phyloP scores from a whole-genome alignment of 1,140 invertebrate species.

The Penaeus japonicus region DNA sequence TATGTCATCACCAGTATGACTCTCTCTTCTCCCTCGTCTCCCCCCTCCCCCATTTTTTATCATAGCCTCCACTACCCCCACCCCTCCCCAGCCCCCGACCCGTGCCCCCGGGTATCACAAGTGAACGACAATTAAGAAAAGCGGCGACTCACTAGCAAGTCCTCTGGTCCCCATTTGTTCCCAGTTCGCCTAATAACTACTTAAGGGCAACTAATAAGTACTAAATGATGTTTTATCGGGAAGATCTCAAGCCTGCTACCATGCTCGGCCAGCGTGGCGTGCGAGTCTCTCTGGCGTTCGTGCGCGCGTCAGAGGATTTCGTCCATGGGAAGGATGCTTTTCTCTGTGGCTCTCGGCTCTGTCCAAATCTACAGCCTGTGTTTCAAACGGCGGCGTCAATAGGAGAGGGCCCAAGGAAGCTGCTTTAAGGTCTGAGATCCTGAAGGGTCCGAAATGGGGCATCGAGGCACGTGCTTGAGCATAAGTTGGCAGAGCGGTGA shows the following conservation, averaged over 20 bases:
- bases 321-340: no score
- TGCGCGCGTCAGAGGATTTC: no score
- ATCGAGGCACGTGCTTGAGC: no score
- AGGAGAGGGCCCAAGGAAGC: no score
- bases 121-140: background rate
- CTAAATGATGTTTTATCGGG: slow-evolving; percentile 44
- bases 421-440: no score
- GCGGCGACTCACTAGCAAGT: background rate
- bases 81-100: background rate
- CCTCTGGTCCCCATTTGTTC: slow-evolving; percentile 36
- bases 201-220: slow-evolving; percentile 46
- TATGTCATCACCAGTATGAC: background rate
- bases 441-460: no score
- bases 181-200: slow-evolving; percentile 32
- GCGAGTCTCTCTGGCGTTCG: no score
- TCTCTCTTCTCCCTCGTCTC: background rate
- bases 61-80: background rate
- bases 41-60: background rate
- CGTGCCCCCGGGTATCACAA: background rate
- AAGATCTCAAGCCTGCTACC: slow-evolving; percentile 15
- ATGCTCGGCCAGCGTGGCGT: background rate
- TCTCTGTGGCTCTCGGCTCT: no score
- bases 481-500: no score
- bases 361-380: no score
- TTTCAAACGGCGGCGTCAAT: no score